These are phyloP conservation scores for Geococcyx californianus DNA, from an alignment of 2,113 vertebrate genomes.

Conservation along the genomic window DNA sequence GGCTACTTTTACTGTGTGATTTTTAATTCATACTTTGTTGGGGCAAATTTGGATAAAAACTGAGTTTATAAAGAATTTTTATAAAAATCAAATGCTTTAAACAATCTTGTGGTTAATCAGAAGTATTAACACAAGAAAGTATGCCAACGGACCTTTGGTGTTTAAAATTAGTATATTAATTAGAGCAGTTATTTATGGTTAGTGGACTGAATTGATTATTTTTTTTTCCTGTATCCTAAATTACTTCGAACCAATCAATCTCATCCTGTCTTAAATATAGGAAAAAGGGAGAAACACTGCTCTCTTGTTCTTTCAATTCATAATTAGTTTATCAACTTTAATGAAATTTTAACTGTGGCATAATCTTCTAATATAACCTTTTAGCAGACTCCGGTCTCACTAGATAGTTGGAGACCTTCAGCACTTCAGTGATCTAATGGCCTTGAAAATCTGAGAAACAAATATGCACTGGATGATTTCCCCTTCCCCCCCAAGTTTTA, in stretches of 20 bases:
- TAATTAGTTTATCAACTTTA: neutral
- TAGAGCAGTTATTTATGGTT: neutral
- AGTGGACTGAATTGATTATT: neutral
- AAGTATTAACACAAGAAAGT: neutral
- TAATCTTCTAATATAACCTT: neutral
- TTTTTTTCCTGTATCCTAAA: neutral
- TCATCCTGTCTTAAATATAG: neutral
- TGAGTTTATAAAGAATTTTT: neutral
- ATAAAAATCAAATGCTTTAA: neutral
- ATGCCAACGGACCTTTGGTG: neutral
- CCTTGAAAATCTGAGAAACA: neutral
- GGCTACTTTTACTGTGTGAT: neutral
- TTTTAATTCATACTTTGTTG: neutral
- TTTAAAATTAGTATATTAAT: slow-evolving; percentile 6
- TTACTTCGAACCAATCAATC: neutral
- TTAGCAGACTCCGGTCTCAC: neutral
- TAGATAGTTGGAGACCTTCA: neutral
- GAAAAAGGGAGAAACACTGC: neutral
- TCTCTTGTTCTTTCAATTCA: neutral
- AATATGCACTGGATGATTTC: neutral
- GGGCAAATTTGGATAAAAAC: neutral
- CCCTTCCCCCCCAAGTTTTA: neutral
- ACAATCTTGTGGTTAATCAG: neutral
- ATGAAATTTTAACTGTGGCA: neutral
- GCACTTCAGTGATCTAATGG: neutral